Evolutionary conservation across 2,888 invertebrate species (phyloP).

Genomic region (Tetranychus truncatus): DNA sequence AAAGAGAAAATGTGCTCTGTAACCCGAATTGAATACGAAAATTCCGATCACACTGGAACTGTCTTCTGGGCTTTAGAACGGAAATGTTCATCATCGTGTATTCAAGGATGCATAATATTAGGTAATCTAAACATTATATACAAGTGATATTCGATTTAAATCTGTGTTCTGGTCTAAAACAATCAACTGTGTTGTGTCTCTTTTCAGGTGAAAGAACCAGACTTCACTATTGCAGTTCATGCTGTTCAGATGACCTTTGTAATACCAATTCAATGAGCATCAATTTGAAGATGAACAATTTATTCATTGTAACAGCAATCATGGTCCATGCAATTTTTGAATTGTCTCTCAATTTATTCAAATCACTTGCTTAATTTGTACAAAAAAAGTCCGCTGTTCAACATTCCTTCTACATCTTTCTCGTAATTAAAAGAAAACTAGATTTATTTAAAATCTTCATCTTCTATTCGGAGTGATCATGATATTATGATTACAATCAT

Average conservation of each 20-base stretch:
- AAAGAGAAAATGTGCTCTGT: neutral
- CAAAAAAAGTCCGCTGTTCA: too few relatives aligned
- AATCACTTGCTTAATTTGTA: too few relatives aligned
- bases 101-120: constrained; percentile 2
- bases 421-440: too few relatives aligned
- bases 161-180: neutral
- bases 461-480: too few relatives aligned
- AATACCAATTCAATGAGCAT: neutral
- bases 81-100: neutral
- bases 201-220: constrained; percentile 9
- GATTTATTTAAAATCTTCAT: too few relatives aligned
- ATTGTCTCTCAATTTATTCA: neutral
- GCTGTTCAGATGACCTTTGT: constrained; percentile 10
- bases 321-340: neutral
- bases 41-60: neutral
- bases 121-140: neutral
- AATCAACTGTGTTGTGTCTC: neutral
- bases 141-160: neutral
- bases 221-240: neutral
- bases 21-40: neutral
- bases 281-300: neutral
- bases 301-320: neutral
- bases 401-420: too few relatives aligned
- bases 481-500: too few relatives aligned
- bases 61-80: neutral